Percentiles rank a stretch among this genome's conserved stretches.
These are phyloP conservation scores for Pyxicephalus adspersus DNA, from an alignment of 2,113 vertebrate genomes.

Conservation along the genomic window DNA sequence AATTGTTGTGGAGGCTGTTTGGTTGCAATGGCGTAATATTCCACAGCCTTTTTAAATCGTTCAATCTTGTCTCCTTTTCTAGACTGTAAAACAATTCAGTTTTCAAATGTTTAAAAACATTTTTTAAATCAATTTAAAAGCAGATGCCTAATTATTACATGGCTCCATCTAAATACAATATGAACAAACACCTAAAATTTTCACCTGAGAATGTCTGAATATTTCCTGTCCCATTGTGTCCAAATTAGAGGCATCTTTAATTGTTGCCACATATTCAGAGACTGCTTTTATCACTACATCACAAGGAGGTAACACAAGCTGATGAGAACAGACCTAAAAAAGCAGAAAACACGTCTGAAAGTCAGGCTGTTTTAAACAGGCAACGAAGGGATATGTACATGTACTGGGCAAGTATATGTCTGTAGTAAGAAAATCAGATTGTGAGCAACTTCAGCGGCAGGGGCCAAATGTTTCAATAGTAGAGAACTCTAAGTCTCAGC, in stretches of 20 bases:
- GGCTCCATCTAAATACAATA: no score
- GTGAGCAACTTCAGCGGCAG: no score
- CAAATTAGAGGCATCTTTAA: conserved; percentile 86
- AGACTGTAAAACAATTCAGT: conserved; percentile 69
- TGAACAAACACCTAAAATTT: neutral
- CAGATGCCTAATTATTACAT: no score
- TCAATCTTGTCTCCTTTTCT: conserved; percentile 91
- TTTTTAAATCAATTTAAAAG: no score
- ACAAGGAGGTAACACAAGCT: conserved; percentile 89
- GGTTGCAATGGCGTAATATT: conserved; percentile 88
- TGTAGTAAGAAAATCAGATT: no score
- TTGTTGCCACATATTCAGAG: conserved; percentile 86
- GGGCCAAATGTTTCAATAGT: no score
- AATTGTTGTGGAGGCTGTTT: conserved; percentile 79
- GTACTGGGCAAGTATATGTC: no score
- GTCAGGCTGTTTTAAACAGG: no score
- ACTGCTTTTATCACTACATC: conserved; percentile 93
- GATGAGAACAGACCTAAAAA: conserved; percentile 86
- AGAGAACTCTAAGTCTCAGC: no score
- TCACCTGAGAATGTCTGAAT: conserved; percentile 91
- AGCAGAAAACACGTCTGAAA: conserved; percentile 1
- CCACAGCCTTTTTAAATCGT: conserved; percentile 91
- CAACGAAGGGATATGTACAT: no score
- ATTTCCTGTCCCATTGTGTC: conserved; percentile 88
- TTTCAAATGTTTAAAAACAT: no score